Conservation (phyloP, 2,113 vertebrate species). For the Elephantulus edwardii region DNA sequence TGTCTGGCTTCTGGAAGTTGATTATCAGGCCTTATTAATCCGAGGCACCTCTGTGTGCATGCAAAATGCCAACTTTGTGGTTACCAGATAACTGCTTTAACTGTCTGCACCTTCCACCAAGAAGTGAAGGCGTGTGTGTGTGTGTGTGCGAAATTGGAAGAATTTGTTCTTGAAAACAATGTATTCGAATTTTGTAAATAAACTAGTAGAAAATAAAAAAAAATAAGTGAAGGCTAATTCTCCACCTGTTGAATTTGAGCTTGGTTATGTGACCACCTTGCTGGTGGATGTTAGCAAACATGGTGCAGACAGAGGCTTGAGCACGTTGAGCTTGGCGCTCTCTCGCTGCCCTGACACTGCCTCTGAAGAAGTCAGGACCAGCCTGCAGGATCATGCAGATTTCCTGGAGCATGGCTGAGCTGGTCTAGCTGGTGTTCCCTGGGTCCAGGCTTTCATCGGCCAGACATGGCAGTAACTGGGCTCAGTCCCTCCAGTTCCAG, state of each 20-base stretch:
- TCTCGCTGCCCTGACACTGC: background rate
- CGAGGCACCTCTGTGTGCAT: background rate
- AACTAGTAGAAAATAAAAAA: too few species aligned
- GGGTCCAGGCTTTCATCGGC: too few species aligned
- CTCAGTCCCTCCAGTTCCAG: background rate
- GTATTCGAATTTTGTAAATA: too few species aligned
- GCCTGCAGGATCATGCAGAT: background rate
- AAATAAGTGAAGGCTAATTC: too few species aligned
- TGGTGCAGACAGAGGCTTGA: background rate
- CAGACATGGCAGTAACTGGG: background rate
- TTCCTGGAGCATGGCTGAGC: rapidly evolving
- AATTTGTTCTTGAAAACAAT: too few species aligned
- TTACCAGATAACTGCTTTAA: too few species aligned
- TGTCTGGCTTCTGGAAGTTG: background rate
- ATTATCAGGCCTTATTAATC: background rate
- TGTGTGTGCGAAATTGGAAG: too few species aligned
- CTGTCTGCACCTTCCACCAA: too few species aligned
- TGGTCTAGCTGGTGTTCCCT: too few species aligned
- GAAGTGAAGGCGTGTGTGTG: too few species aligned
- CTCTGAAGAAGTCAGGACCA: rapidly evolving
- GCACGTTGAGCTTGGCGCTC: background rate
- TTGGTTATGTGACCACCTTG: background rate
- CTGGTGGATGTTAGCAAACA: background rate
- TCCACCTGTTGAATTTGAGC: background rate
- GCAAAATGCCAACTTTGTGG: too few species aligned